A percentile compares a stretch with the other conserved stretches of the same genome.
Evolutionary conservation across 2,113 vertebrate genomes (phyloP).

Genomic region (Diphyllodes magnificus): DNA sequence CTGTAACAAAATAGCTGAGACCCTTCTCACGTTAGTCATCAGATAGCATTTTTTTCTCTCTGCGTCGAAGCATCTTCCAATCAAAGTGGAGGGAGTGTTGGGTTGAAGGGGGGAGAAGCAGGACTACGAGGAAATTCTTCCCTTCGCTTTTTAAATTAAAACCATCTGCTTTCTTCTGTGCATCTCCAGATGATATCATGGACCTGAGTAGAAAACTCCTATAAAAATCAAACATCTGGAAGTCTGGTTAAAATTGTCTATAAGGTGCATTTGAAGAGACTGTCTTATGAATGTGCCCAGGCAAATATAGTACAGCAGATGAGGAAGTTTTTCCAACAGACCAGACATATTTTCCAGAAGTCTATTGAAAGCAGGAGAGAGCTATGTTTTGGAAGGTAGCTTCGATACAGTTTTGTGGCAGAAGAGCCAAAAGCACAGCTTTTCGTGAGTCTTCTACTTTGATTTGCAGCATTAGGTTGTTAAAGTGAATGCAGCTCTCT

Average conservation of each 20-base stretch:
- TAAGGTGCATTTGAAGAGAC: slow-evolving; percentile 16
- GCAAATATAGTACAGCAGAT: not conserved
- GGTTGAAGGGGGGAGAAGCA: not conserved
- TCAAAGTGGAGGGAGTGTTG: not conserved
- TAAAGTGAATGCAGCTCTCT: not conserved
- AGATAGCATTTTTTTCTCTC: not conserved
- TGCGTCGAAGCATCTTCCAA: not conserved
- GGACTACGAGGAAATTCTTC: slow-evolving; percentile 36
- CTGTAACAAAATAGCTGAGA: slow-evolving; percentile 1
- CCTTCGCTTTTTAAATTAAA: slow-evolving; percentile 10
- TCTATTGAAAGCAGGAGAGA: not conserved
- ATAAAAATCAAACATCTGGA: slow-evolving; percentile 55
- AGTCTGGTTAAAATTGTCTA: not conserved
- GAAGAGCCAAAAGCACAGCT: not conserved
- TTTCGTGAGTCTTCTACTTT: not conserved
- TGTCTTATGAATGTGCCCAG: not conserved
- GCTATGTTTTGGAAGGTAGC: not conserved
- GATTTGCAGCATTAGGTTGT: not conserved
- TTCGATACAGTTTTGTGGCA: not conserved
- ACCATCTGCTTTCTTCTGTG: slow-evolving; percentile 48
- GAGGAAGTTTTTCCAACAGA: not conserved
- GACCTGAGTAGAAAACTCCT: slow-evolving; percentile 40
- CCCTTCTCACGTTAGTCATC: slow-evolving; percentile 30
- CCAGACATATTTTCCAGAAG: not conserved
- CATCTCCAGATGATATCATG: slow-evolving; percentile 60